phyloP scores from a whole-genome alignment of 2,113 vertebrate genomes.

The Smithornis capensis region DNA sequence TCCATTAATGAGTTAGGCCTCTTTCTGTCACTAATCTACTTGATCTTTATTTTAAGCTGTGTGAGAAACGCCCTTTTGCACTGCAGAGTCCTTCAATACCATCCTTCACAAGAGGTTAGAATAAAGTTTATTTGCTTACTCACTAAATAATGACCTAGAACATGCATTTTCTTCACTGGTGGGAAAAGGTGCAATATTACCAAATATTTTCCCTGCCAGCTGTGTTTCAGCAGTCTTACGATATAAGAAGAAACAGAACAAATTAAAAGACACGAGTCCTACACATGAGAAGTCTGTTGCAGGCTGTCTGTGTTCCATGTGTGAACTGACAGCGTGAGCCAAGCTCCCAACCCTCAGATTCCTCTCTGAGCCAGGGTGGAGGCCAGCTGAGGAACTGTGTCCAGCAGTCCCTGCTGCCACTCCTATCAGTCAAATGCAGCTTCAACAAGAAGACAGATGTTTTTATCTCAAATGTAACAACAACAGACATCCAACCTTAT shows the following conservation, averaged over 20 bases:
- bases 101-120: neutral
- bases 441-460: neutral
- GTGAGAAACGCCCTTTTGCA: neutral
- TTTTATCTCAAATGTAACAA: neutral
- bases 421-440: neutral
- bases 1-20: neutral
- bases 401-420: neutral
- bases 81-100: neutral
- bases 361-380: fast-evolving
- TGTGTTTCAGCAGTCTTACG: neutral
- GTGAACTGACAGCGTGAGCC: fast-evolving
- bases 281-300: neutral
- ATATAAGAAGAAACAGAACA: neutral
- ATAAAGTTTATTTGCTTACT: neutral
- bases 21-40: neutral
- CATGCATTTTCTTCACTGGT: neutral
- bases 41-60: neutral
- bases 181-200: neutral
- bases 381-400: too few relatives aligned
- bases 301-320: fast-evolving
- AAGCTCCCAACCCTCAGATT: neutral
- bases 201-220: neutral
- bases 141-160: neutral
- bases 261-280: neutral
- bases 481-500: neutral